Evolutionary conservation across 1,140 invertebrate genomes (phyloP).

Genomic region (Drosophila paulistorum): DNA sequence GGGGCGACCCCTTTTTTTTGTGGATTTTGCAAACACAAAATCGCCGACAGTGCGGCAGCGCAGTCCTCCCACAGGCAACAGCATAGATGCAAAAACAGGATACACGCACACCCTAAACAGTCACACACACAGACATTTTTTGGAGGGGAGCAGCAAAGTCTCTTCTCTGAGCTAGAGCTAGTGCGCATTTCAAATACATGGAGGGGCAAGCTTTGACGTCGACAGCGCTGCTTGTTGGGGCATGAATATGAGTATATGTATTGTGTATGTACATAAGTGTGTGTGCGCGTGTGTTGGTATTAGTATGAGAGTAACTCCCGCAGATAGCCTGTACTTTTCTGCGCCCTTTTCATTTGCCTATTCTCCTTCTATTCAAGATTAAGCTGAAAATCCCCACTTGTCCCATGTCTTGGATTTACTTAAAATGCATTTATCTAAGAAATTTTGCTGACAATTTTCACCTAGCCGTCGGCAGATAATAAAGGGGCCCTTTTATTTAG

Average conservation of each 20-base stretch:
- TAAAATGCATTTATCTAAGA: slow-evolving; percentile 29
- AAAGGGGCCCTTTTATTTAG: not conserved
- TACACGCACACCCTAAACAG: slow-evolving; percentile 23
- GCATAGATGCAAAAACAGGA: slow-evolving; percentile 43
- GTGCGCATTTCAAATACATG: slow-evolving; percentile 81
- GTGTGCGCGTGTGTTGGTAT: slow-evolving; percentile 14
- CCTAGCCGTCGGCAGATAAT: slow-evolving; percentile 4
- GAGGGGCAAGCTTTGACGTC: slow-evolving; percentile 54
- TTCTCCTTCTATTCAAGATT: not conserved
- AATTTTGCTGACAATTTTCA: slow-evolving; percentile 12
- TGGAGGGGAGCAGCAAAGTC: slow-evolving; percentile 46
- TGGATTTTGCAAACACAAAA: slow-evolving; percentile 74
- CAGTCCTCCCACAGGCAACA: slow-evolving; percentile 43
- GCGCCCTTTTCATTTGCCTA: not conserved
- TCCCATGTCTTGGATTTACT: slow-evolving; percentile 1
- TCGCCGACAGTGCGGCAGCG: slow-evolving; percentile 51
- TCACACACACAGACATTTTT: slow-evolving; percentile 4
- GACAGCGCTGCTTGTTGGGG: slow-evolving; percentile 61
- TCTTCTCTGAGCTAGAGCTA: slow-evolving; percentile 75
- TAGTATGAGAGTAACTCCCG: slow-evolving; percentile 32
- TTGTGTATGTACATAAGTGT: slow-evolving; percentile 2
- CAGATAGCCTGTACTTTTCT: slow-evolving; percentile 20
- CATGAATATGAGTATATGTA: slow-evolving; percentile 20
- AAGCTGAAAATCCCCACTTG: slow-evolving; percentile 19
- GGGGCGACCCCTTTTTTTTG: slow-evolving; percentile 27